Base-by-base conservation (phyloP, 1,140 invertebrate species). In the Phortica variegata region DNA sequence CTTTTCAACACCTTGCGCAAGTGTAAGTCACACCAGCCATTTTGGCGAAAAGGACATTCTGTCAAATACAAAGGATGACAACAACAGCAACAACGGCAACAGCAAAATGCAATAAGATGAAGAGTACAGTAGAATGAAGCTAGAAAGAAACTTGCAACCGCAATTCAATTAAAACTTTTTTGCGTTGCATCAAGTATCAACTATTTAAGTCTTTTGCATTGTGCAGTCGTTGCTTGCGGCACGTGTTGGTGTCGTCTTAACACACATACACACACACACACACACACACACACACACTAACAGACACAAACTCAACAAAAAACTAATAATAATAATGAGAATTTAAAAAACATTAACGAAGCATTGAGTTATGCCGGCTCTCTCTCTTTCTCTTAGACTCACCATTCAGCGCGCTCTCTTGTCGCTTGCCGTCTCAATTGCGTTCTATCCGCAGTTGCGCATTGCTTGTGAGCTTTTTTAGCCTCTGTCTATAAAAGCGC, bases 151-250 rank as follows among this genome's bases (percentile, higher is more conserved):
- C 63, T 68, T 68, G 60, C 60, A 54, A 57, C 63, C 63, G 63
- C 63, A 68, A 68, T 68, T 68, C 63, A 68, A 68, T 68, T 68
- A 68, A 68, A 68, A 68, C 63, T 68, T 68, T 57, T 58, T 62
- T 66, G 60, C n/a, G n/a, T n/a, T n/a, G n/a, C n/a, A n/a, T n/a
- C n/a, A n/a, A n/a, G n/a, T n/a, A n/a, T n/a, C n/a, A n/a, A n/a
- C n/a, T n/a, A n/a, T n/a, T n/a, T n/a, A n/a, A n/a, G n/a, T n/a
- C n/a, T n/a, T n/a, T n/a, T n/a, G n/a, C n/a, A n/a, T n/a, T n/a
- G n/a, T n/a, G n/a, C n/a, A n/a, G n/a, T n/a, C n/a, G n/a, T n/a
- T n/a, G n/a, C 10, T 26, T 26, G 5, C 10, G 23, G 23, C 23
- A 26, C 23, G 5, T 26, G 23, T 26, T 26, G 23, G 5, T 26